Percentiles rank a stretch among this genome's conserved stretches.
These are phyloP conservation scores for rat (Rattus norvegicus) DNA, from an alignment of 2,113 vertebrate genomes.

Conservation along the genomic window DNA sequence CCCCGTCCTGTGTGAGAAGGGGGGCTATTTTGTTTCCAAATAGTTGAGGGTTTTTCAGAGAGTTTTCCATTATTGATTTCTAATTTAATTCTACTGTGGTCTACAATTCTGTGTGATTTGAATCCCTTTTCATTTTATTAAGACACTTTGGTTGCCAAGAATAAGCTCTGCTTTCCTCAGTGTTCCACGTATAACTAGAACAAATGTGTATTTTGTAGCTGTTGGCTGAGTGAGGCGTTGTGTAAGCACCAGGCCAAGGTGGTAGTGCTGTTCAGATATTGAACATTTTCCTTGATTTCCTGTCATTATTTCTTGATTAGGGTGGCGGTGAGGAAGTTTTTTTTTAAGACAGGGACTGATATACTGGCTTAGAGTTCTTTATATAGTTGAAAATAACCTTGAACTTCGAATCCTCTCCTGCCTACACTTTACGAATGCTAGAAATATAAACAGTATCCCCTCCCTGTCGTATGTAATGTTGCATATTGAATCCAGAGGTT, in stretches of 20 bases:
- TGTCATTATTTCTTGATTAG: neutral
- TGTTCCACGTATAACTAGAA: conserved; percentile 1
- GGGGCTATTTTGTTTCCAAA: conserved; percentile 52
- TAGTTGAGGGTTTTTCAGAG: conserved; percentile 50
- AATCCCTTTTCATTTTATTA: conserved; percentile 47
- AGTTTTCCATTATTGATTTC: conserved; percentile 41
- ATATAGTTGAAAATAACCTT: neutral
- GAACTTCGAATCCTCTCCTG: neutral
- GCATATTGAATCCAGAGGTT: neutral
- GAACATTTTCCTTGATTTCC: conserved; percentile 1
- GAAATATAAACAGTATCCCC: neutral
- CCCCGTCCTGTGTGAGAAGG: conserved; percentile 29
- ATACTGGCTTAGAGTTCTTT: neutral
- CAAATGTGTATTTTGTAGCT: conserved; percentile 28
- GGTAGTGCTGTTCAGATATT: neutral
- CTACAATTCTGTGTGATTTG: conserved; percentile 35
- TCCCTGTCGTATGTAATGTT: neutral
- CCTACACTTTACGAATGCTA: neutral
- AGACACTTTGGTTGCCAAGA: conserved; percentile 16
- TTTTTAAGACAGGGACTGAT: neutral
- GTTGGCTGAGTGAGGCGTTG: neutral
- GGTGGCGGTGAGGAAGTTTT: neutral
- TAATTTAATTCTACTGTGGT: conserved; percentile 52
- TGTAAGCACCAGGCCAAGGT: neutral
- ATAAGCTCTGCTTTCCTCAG: conserved; percentile 23